A percentile compares a stretch with the other conserved stretches of the same genome.
Evolutionary conservation across 2,888 invertebrate species (phyloP).

Genomic region (Octodonta nipae): DNA sequence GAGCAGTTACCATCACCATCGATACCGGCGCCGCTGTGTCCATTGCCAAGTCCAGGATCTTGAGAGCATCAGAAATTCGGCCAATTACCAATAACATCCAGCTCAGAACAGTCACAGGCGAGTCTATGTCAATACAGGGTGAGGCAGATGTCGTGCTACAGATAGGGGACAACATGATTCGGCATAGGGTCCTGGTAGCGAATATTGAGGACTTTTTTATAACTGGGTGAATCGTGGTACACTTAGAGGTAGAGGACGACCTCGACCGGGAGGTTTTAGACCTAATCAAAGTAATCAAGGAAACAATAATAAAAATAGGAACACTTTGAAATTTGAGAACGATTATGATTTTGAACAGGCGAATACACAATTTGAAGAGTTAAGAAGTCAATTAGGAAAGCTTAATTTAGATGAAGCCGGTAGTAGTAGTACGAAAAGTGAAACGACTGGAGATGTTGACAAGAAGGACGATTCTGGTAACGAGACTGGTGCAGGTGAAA

Average conservation of each 20-base stretch:
- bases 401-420: constrained; percentile 26
- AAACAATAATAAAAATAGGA: constrained; percentile 40
- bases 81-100: too few relatives aligned
- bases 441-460: constrained; percentile 46
- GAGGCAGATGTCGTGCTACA: too few relatives aligned
- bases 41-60: too few relatives aligned
- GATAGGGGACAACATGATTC: too few relatives aligned
- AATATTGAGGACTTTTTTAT: too few relatives aligned
- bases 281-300: not conserved
- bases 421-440: constrained; percentile 13
- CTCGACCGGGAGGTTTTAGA: constrained; percentile 16
- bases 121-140: too few relatives aligned
- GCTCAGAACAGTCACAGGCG: too few relatives aligned
- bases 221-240: constrained; percentile 23
- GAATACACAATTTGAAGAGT: constrained; percentile 90
- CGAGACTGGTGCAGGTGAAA: constrained; percentile 74
- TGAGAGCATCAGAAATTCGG: too few relatives aligned
- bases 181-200: too few relatives aligned
- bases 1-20: too few relatives aligned
- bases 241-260: constrained; percentile 18
- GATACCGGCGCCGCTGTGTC: too few relatives aligned
- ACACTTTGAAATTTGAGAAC: constrained; percentile 80
- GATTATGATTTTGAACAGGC: constrained; percentile 99
- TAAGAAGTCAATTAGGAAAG: constrained; percentile 73
- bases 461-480: constrained; percentile 85